Evolutionary conservation across 2,797 vertebrate species (phyloP).

Genomic region (Apogon hyalosoma): DNA sequence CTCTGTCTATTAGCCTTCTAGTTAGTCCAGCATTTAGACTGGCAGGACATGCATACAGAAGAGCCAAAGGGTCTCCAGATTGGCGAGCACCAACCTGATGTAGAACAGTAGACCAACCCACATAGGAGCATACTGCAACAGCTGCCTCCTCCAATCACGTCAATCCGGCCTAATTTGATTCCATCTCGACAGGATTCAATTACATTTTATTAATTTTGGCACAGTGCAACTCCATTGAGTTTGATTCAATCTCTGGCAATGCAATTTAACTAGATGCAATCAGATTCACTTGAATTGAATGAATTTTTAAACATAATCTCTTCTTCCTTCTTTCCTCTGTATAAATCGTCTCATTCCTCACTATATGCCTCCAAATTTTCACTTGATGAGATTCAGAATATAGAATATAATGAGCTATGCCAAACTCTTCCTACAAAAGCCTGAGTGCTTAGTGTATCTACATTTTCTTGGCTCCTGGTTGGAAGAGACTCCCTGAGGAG

Average conservation of each 20-base stretch:
- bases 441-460: constrained; percentile 37
- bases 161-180: constrained; percentile 72
- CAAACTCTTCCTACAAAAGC: constrained; percentile 34
- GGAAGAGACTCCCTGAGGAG: constrained; percentile 53
- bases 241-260: constrained; percentile 73
- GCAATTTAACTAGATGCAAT: constrained; percentile 76
- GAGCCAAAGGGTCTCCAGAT: constrained; percentile 65
- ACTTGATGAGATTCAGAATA: constrained; percentile 43
- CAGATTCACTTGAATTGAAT: constrained; percentile 74
- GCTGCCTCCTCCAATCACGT: constrained; percentile 78
- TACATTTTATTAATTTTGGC: constrained; percentile 82
- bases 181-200: constrained; percentile 76
- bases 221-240: constrained; percentile 68
- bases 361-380: constrained; percentile 30
- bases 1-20: constrained; percentile 69
- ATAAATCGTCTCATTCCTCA: constrained; percentile 47
- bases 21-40: constrained; percentile 76
- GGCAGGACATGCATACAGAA: constrained; percentile 55
- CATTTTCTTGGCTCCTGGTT: constrained; percentile 53
- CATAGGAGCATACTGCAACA: constrained; percentile 56
- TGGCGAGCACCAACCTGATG: constrained; percentile 47
- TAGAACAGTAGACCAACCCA: constrained; percentile 53
- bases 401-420: constrained; percentile 37
- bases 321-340: constrained; percentile 31
- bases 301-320: constrained; percentile 73